Evolutionary conservation across 2,113 vertebrate species (phyloP), one percentile per base, ranked within the genome.

Genomic region (Mugil cephalus): DNA sequence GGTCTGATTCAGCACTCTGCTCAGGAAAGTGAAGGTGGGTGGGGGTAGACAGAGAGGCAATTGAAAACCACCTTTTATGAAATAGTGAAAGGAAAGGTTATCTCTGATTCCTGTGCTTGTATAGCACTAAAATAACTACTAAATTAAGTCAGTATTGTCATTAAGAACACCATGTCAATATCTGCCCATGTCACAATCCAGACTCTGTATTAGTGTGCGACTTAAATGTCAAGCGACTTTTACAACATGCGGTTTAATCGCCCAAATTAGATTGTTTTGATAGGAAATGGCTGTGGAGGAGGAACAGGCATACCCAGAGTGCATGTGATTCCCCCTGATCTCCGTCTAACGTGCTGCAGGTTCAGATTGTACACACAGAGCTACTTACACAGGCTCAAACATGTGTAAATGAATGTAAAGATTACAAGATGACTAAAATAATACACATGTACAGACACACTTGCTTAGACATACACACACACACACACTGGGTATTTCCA

Each of bases 1-100:
- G 60, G 50, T 79, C 87, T 85, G 88, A 91, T 87, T 93, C 87
- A 92, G 88, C 88, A 88, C 69, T 89, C 45, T 87, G 40, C 40
- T 61, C 42, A 75, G 79, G 79, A 56, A 66, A 77, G 69, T 36
- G 43, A 68, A 70, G 56, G 36, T 58, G 54, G 51, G 60, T 48
- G 45, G 58, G 64, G 52, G 68, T 15, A 35, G 39, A 53, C 53
- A 74, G 65, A 65, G 24, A 51, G 60, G 60, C 40, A 79, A 59
- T 35, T 46, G 18, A 77, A 65, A 17, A 19, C 52, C 50, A 74
- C 72, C 82, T 80, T 83, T 80, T 83, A 83, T 84, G 58, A 78
- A 77, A 42, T 9, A 48, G 40, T 79, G 53, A 87, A 81, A 77
- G 58, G 15, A 72, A 82, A 76, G 67, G 69, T 83, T 79, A 87